phyloP scores from a whole-genome alignment of 2,888 invertebrate species.

The Rhagonycha fulva region DNA sequence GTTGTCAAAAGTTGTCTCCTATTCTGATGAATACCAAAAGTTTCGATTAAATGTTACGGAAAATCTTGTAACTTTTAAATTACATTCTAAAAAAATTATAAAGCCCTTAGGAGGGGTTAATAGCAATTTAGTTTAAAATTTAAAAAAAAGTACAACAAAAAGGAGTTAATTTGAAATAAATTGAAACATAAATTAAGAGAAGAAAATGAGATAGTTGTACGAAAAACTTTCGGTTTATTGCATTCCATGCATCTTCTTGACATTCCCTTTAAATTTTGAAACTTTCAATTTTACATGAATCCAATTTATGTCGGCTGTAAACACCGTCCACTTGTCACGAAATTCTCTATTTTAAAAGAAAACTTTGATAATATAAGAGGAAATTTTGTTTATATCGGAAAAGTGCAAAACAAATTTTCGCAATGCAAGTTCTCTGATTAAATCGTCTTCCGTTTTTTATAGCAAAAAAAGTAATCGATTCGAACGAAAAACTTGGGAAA shows the following conservation, averaged over 20 bases:
- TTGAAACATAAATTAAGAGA: neutral
- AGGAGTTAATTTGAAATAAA: neutral
- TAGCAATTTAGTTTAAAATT: neutral
- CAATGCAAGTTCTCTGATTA: neutral
- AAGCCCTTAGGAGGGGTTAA: neutral
- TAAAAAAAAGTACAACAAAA: neutral
- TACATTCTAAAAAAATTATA: neutral
- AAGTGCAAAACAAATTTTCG: neutral
- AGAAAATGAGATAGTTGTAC: neutral
- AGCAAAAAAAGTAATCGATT: neutral
- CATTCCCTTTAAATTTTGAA: constrained; percentile 21
- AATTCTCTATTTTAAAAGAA: constrained; percentile 16
- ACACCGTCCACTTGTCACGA: constrained; percentile 21
- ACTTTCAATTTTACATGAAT: constrained; percentile 23
- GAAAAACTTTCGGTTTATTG: constrained; percentile 5
- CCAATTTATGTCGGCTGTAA: constrained; percentile 24
- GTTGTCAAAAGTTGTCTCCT: neutral
- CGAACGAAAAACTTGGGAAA: neutral
- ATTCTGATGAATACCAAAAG: neutral
- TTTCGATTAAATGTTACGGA: neutral
- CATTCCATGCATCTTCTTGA: constrained; percentile 14
- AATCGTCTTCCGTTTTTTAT: neutral
- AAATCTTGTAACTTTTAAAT: neutral
- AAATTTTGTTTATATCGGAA: neutral
- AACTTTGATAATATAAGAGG: constrained; percentile 6